Evolutionary conservation across 2,888 invertebrate genomes (phyloP), one percentile per base, ranked within the genome.

Genomic region (Orthosia cruda): DNA sequence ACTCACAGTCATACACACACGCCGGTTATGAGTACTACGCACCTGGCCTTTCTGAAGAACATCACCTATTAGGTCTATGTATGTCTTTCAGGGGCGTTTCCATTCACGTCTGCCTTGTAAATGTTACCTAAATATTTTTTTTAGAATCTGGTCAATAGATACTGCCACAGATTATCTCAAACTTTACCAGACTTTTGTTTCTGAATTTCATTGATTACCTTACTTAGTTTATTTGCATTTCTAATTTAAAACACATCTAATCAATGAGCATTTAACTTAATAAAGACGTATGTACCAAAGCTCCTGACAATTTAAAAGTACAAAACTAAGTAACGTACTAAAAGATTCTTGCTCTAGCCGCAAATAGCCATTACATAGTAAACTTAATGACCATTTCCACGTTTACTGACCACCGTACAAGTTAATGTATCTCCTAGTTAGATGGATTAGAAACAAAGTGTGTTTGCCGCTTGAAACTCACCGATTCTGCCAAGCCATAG

Each of bases 291-390:
- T 26, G 23, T 20, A 45, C 3, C 7, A 1, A 61, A 13, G 20
- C 5, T 55, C 66, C 50, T 26, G 68, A 75, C 76, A 83, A 58
- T 71, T 66, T 58, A 54, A 73, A 83, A 67, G 75, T 76, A 74
- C 72, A 71, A 68, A 85, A 71, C 74, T 55, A 80, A 80, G 74
- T 80, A 71, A 80, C 66, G 32, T 80, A 83, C 47, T 77, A 71
- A 73, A 82, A 73, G 32, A 72, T 59, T 67, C 71, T 76, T 50
- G 84, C 74, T 55, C 62, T 85, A 61, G 67, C 75, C 81, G 57
- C 86, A 85, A 81, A 78, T 76, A 52, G 77, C 77, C 63, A 68
- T 86, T 81, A 85, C 84, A 78, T 74, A 83, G 85, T 85, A 86
- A 78, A 77, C 40, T 74, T 78, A 83, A 85, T 83, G 75, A 78